Conservation (phyloP, 1,140 invertebrate species). For the Trinorchestia longiramus region DNA sequence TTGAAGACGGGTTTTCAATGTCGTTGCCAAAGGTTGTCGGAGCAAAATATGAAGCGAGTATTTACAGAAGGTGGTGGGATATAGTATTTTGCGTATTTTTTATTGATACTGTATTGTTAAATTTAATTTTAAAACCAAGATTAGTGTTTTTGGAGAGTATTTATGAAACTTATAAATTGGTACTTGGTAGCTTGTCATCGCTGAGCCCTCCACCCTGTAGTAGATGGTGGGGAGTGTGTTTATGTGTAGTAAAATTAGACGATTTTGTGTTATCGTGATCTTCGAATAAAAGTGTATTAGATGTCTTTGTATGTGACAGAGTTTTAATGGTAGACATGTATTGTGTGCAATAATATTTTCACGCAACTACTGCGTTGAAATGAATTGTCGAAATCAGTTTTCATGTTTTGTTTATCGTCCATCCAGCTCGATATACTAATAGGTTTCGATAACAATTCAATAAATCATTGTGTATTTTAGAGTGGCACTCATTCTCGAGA, state of each 20-base stretch:
- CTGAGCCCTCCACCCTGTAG: constrained; percentile 7
- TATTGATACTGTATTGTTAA: not conserved
- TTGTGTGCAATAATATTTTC: not conserved
- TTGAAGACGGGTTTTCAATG: constrained; percentile 9
- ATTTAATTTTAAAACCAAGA: not conserved
- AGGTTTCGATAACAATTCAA: too few species aligned
- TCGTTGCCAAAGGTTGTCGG: not conserved
- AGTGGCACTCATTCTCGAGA: too few species aligned
- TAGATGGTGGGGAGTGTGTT: constrained; percentile 16
- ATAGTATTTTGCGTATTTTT: not conserved
- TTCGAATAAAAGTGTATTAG: not conserved
- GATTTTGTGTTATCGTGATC: not conserved
- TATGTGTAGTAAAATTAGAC: constrained; percentile 31
- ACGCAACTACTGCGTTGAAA: not conserved
- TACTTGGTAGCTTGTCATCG: not conserved
- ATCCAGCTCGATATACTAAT: not conserved
- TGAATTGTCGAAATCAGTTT: not conserved
- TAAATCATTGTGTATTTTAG: too few species aligned
- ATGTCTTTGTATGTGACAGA: not conserved
- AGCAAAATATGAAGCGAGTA: not conserved
- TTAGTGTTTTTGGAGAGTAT: not conserved
- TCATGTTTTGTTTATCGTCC: not conserved
- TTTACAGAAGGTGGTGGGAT: not conserved
- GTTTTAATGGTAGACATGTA: not conserved
- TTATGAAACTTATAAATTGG: not conserved